Conservation (phyloP, 2,888 invertebrate genomes). For the Drosophila niveifrons region DNA sequence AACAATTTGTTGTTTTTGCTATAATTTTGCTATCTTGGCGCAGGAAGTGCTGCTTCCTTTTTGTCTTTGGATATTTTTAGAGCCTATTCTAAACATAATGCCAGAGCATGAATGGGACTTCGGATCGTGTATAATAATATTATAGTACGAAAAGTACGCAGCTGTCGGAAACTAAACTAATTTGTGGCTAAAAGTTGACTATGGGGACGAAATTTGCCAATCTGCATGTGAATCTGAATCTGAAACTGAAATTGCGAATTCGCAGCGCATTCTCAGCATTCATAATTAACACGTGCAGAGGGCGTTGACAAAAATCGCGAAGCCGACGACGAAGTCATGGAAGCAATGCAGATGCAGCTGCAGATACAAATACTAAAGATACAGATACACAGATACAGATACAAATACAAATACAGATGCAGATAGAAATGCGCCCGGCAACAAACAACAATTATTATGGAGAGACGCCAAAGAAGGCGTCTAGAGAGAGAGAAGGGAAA, state of each 20-base stretch:
- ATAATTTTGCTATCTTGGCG: not conserved
- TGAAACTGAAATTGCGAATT: slow-evolving; percentile 15
- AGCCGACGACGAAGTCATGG: slow-evolving; percentile 33
- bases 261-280: slow-evolving; percentile 49
- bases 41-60: slow-evolving; percentile 3
- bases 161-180: slow-evolving; percentile 1
- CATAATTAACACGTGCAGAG: slow-evolving; percentile 62
- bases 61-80: not conserved
- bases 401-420: slow-evolving; percentile 19
- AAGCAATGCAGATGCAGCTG: slow-evolving; percentile 21
- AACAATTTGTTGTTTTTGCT: not conserved
- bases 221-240: no score
- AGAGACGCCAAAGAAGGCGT: not conserved
- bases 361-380: slow-evolving; percentile 15
- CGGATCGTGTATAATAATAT: not conserved
- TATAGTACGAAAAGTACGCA: not conserved
- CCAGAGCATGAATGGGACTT: slow-evolving; percentile 11
- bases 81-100: not conserved
- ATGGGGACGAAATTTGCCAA: not conserved
- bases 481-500: not conserved
- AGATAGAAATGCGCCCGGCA: slow-evolving; percentile 24
- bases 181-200: slow-evolving; percentile 17
- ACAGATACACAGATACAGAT: slow-evolving; percentile 12
- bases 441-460: slow-evolving; percentile 51
- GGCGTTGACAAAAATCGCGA: slow-evolving; percentile 61